Evolutionary conservation across 2,888 invertebrate species (phyloP).

Genomic region (Caenorhabditis doughertyi): DNA sequence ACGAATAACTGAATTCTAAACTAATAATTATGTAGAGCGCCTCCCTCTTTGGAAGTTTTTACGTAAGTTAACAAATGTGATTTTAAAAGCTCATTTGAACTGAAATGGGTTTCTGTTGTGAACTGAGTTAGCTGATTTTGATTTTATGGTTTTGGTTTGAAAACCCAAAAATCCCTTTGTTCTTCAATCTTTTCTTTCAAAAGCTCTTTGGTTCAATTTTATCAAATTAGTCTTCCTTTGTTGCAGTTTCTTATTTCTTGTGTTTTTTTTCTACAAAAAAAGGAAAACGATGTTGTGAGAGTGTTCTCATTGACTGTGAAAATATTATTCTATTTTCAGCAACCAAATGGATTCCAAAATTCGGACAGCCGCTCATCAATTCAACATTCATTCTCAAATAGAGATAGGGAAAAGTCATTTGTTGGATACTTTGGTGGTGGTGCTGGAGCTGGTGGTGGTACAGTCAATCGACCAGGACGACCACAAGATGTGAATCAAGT

Average conservation of each 20-base stretch:
- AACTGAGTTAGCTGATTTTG: conserved; percentile 9
- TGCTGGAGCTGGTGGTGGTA: conserved; percentile 74
- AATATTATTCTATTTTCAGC: conserved; percentile 35
- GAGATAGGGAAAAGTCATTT: conserved; percentile 91
- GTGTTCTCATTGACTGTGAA: not conserved
- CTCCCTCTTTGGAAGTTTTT: conserved; percentile 82
- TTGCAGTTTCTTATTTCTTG: conserved; percentile 22
- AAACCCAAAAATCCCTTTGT: not conserved
- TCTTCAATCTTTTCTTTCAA: conserved; percentile 8
- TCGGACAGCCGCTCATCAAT: conserved; percentile 52
- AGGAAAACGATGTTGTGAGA: conserved; percentile 20
- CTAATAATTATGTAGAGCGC: conserved; percentile 73
- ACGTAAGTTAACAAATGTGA: conserved; percentile 76
- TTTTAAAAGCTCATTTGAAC: not conserved
- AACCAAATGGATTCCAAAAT: conserved; percentile 59
- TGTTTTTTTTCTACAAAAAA: conserved; percentile 9
- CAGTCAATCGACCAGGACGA: conserved; percentile 82
- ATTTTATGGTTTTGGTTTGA: conserved; percentile 11
- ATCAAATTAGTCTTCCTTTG: conserved; percentile 13
- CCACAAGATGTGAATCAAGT: conserved; percentile 76
- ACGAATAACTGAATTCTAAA: not conserved
- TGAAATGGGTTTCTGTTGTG: conserved; percentile 14
- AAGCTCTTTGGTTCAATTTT: conserved; percentile 9
- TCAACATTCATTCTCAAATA: conserved; percentile 68
- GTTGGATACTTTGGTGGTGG: conserved; percentile 92